Evolutionary conservation across 2,113 vertebrate species (phyloP).

Genomic region (Pterocles orientalis): DNA sequence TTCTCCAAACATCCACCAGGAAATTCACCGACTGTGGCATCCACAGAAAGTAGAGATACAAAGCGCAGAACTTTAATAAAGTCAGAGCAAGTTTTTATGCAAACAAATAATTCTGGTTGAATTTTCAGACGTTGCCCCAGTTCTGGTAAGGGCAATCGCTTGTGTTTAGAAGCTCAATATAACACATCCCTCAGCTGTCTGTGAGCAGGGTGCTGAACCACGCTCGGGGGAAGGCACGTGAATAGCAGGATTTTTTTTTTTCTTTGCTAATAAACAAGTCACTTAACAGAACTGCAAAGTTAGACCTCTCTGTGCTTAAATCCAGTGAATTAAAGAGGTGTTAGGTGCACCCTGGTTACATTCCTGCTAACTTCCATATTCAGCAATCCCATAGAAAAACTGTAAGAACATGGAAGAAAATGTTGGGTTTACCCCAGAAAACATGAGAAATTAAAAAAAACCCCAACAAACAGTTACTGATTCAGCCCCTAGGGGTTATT

Average conservation of each 20-base stretch:
- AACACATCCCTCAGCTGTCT: neutral
- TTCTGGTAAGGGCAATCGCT: neutral
- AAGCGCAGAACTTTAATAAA: neutral
- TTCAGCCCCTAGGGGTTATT: neutral
- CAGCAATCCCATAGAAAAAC: neutral
- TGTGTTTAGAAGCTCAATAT: neutral
- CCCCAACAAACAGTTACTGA: neutral
- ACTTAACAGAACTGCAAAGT: neutral
- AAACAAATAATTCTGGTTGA: neutral
- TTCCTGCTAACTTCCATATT: neutral
- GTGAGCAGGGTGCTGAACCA: neutral
- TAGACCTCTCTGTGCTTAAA: neutral
- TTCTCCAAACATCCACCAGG: neutral
- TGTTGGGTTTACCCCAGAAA: neutral
- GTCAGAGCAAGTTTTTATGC: neutral
- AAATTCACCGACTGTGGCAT: neutral
- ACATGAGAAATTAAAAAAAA: neutral
- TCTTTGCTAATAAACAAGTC: neutral
- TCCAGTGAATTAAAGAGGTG: neutral
- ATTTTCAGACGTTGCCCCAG: neutral
- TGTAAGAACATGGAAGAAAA: neutral
- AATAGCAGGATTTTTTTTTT: neutral
- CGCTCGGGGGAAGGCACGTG: neutral
- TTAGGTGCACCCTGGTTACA: neutral
- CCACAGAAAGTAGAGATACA: accelerated